Conservation (phyloP, 2,113 vertebrate species). For the Rhea americana region DNA sequence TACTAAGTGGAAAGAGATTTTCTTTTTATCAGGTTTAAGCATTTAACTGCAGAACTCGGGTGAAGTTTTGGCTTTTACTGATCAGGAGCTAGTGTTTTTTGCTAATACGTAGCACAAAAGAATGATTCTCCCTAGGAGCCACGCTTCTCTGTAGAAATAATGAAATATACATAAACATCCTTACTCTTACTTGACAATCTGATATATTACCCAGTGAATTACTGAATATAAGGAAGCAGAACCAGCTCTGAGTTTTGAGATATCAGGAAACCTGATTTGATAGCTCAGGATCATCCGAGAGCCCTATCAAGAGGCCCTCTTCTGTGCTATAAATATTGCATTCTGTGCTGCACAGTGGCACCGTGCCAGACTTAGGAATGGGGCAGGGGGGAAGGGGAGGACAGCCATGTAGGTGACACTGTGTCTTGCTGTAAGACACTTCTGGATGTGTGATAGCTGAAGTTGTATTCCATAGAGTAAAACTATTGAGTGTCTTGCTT, state of each 20-base stretch:
- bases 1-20: not conserved
- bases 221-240: not conserved
- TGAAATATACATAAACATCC: not conserved
- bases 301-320: rapidly evolving
- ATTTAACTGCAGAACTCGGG: not conserved
- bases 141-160: not conserved
- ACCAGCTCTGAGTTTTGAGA: not conserved
- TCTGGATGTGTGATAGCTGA: not conserved
- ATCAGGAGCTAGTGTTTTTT: not conserved
- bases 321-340: not conserved
- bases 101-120: not conserved
- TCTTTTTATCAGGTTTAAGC: not conserved
- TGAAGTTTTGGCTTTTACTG: not conserved
- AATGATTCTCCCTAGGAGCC: not conserved
- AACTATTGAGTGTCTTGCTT: not conserved
- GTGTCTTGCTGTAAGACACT: not conserved
- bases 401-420: not conserved
- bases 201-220: not conserved
- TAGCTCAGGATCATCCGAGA: rapidly evolving
- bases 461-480: not conserved
- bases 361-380: not conserved
- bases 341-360: rapidly evolving
- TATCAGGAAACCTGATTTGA: not conserved
- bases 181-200: not conserved
- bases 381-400: not conserved